Base-by-base conservation (phyloP, 2,113 vertebrate species). In the Salvelinus sp. region DNA sequence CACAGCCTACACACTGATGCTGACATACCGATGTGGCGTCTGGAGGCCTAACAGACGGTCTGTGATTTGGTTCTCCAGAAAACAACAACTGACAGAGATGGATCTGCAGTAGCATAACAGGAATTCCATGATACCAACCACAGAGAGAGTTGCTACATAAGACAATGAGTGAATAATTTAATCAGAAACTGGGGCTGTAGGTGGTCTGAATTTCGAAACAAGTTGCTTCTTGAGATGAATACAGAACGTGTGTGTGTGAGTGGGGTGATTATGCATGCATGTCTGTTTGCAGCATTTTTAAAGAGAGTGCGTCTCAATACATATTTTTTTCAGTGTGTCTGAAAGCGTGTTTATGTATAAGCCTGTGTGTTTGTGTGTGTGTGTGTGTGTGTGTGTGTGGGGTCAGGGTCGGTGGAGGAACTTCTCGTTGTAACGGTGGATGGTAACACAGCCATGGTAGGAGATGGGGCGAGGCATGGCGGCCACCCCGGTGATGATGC, bases 381-480 rank as follows among this genome's bases (percentile, higher is more conserved):
- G 27, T 33, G 30, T 33, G 5, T 44, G 7, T 38, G 33, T 38
- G 33, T 38, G 38, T 44, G 7, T 44, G 69, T 63, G n/a, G 27
- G 58, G 78, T 94, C 91, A 98, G 48, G 93, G 90, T 89, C 91
- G 97, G 89, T 95, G 97, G 89, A 94, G 95, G 92, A 94, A 94
- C 85, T 97, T 98, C 83, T 99, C 97, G 62, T 96, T 98, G 85
- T 96, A 98, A 89, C 98, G 95, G 82, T 99, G 97, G 81, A 99
- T 97, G 73, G 98, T 98, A 75, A 99, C 98, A 76, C 98, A 99
- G 89, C 98, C 98, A 0, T 99, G 98, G 76, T 99, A 99, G 0
- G 96, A 98, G 88, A 99, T 97, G 63, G 97, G 96, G 75, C 98
- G 93, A 10, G 96, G 97, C 98, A 99, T 99, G 67, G 96, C 96